Evolutionary conservation across 2,888 invertebrate genomes (phyloP), one percentile per base, ranked within the genome.

Genomic region (Hydrotaea diabolus): DNA sequence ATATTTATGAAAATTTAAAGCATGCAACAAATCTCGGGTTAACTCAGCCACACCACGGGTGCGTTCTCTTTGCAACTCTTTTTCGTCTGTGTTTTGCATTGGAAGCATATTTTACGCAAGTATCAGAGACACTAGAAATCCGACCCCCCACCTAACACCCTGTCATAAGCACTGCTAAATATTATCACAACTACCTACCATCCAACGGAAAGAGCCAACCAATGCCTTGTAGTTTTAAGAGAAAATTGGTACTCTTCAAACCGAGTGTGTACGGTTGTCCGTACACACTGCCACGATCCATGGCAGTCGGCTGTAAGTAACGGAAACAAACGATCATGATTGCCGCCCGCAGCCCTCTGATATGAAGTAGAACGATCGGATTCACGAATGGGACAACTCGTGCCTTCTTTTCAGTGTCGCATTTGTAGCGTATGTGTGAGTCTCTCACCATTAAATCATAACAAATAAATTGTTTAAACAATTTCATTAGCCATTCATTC

Each of bases 401-500:
- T 23, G 57, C 21, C 11, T 46, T 21, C 13, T 21, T 59, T 59
- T 49, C 15, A 39, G 39, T 39, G 39, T 13, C 39, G 39, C 8
- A 36, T 9, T 36, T 64, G n/a, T 26, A 23, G 59, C 2, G 26
- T 59, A 26, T 23, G 59, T 26, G 15, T 66, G 36, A 36, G 5
- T 23, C 23, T 80, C 17, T 77, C 69, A 64, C 43, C 53, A 72
- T 53, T 62, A 62, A 76, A 74, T 69, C 64, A 82, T 80, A 49
- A 77, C 21, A 64, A 85, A 85, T 85, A 85, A 80, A 85, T 85
- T 79, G 74, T 85, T 85, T 71, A 73, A 74, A 80, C 82, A 74
- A 62, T 79, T 82, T 80, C 73, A 36, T 43, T 55, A 73, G 79
- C 73, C 76, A 72, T 74, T 80, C 85, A 85, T 85, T 85, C 77